Evolutionary conservation across 2,888 invertebrate species (phyloP).

Genomic region (Ormyrus labotus): DNA sequence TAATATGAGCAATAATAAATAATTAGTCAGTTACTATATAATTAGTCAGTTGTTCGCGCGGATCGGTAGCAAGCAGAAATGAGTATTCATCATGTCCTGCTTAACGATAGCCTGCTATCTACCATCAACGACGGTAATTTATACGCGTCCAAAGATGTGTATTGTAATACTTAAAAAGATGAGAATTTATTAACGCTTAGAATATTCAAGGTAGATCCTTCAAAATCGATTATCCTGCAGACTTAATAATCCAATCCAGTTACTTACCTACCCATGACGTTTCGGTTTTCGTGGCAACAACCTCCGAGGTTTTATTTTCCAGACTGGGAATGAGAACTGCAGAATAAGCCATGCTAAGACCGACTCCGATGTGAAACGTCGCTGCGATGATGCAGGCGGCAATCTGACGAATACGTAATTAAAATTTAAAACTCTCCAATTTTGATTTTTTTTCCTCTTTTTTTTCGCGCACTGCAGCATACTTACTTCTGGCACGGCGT

Average conservation of each 20-base stretch:
- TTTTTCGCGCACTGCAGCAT: not conserved
- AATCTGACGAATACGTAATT: constrained; percentile 71
- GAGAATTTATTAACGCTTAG: no score
- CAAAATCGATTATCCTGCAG: no score
- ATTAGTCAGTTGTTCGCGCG: not conserved
- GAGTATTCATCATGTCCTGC: not conserved
- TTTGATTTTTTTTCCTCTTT: not conserved
- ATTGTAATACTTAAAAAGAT: no score
- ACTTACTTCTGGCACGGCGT: constrained; percentile 68
- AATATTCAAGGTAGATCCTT: no score
- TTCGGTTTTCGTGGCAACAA: constrained; percentile 72
- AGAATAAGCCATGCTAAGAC: constrained; percentile 79
- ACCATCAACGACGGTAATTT: no score
- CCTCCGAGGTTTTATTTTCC: constrained; percentile 65
- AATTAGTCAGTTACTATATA: not conserved
- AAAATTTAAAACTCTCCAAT: not conserved
- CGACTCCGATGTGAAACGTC: constrained; percentile 80
- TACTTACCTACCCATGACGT: constrained; percentile 78
- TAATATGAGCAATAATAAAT: not conserved
- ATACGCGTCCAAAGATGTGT: no score
- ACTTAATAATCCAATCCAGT: no score
- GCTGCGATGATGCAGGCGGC: constrained; percentile 78
- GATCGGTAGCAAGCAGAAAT: not conserved
- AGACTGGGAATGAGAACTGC: constrained; percentile 79
- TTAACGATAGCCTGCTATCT: not conserved